Conservation (phyloP, 2,888 invertebrate genomes). For the Geotrupes spiniger region DNA sequence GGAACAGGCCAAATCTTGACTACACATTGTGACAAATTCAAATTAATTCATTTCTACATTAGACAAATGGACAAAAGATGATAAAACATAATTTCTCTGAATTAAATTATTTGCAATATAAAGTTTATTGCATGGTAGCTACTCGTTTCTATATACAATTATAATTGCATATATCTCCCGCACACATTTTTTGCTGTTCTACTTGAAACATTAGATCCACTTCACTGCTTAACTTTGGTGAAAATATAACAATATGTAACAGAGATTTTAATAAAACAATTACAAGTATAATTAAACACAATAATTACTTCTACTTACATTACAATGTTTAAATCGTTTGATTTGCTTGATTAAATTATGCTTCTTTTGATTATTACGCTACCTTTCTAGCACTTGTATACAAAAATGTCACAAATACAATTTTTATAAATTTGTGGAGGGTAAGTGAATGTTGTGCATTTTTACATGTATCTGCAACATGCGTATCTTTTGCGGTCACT, state of each 20-base stretch:
- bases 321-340: too few species aligned
- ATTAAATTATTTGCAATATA: too few species aligned
- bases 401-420: slow-evolving; percentile 2
- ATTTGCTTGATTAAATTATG: too few species aligned
- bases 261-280: slow-evolving; percentile 2
- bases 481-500: slow-evolving; percentile 14
- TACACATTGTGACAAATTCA: too few species aligned
- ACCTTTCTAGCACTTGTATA: too few species aligned
- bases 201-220: not conserved
- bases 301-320: too few species aligned
- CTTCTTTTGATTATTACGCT: not conserved
- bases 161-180: slow-evolving; percentile 11
- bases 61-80: too few species aligned
- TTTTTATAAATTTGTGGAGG: slow-evolving; percentile 4
- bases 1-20: too few species aligned
- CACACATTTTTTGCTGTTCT: slow-evolving; percentile 5
- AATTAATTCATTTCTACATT: too few species aligned
- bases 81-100: too few species aligned
- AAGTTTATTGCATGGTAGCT: too few species aligned
- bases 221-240: too few species aligned
- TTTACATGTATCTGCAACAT: slow-evolving; percentile 4
- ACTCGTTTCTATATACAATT: not conserved
- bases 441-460: slow-evolving; percentile 8
- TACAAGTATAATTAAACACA: slow-evolving; percentile 1
- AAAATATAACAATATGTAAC: slow-evolving; percentile 6